Conservation (phyloP, 2,113 vertebrate species). For the Aldabrachelys gigantea region DNA sequence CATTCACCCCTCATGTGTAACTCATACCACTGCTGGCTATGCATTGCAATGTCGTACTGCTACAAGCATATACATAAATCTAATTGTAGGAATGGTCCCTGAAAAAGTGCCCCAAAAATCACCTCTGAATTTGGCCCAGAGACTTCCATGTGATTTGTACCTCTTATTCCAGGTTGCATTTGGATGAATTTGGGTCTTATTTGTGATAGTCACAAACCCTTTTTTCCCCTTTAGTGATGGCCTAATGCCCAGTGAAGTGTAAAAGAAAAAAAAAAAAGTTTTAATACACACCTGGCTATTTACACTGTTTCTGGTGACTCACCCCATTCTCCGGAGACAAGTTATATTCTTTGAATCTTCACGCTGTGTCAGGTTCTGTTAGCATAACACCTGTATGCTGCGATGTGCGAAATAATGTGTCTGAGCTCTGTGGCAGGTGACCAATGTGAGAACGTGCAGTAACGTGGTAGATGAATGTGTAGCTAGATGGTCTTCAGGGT, state of each 20-base stretch:
- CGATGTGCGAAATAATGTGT: background rate
- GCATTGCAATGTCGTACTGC: background rate
- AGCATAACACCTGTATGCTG: background rate
- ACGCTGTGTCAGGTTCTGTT: background rate
- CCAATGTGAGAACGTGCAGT: background rate
- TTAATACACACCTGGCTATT: background rate
- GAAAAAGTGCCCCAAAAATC: background rate
- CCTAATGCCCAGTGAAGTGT: background rate
- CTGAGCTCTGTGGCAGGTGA: background rate
- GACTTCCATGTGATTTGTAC: background rate
- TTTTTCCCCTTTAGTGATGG: background rate
- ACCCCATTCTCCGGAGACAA: background rate
- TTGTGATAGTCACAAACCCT: background rate
- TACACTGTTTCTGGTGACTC: background rate
- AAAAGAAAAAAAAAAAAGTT: background rate
- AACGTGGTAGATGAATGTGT: background rate
- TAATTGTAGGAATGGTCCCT: background rate
- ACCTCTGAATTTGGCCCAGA: background rate
- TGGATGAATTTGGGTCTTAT: rapidly evolving
- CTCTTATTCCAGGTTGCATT: background rate
- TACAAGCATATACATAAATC: background rate
- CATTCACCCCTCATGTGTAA: background rate
- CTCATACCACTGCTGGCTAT: background rate
- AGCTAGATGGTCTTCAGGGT: background rate
- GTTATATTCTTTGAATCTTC: background rate